These are phyloP conservation scores for Cataglyphis livida DNA, from an alignment of 2,888 invertebrate species.

Conservation along the genomic window DNA sequence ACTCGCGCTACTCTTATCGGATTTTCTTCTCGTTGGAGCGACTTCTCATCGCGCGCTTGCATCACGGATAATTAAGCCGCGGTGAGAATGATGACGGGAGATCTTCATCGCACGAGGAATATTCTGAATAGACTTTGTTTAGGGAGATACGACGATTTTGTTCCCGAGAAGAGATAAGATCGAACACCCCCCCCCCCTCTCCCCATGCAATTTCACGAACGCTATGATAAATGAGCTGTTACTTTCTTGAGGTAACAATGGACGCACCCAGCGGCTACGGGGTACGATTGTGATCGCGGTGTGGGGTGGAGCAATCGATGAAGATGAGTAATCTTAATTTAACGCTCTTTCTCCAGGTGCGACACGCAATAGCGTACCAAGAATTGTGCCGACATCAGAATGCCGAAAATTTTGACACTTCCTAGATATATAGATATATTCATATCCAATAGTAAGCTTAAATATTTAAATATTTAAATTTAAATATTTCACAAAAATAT, in stretches of 20 bases:
- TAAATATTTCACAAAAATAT: not conserved
- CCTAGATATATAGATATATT: not conserved
- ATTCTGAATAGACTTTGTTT: conserved; percentile 20
- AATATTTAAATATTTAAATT: too few species aligned
- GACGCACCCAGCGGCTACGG: conserved; percentile 1
- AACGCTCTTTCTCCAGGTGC: conserved; percentile 29
- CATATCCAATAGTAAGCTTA: not conserved
- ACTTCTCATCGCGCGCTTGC: not conserved
- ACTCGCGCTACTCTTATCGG: not conserved
- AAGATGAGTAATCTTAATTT: conserved; percentile 51
- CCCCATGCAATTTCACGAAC: conserved; percentile 19
- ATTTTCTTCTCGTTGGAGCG: not conserved
- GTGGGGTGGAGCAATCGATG: conserved; percentile 19
- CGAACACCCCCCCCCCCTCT: not conserved
- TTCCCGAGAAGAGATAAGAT: conserved; percentile 16
- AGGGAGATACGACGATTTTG: conserved; percentile 1
- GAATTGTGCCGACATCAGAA: conserved; percentile 3
- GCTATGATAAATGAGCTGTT: conserved; percentile 27
- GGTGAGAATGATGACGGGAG: conserved; percentile 28
- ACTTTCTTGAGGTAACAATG: conserved; percentile 37
- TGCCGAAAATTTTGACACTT: not conserved
- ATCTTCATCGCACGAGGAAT: conserved; percentile 1
- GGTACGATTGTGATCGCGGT: conserved; percentile 30
- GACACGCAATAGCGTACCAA: conserved; percentile 2
- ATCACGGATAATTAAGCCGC: conserved; percentile 26